Conservation (phyloP, 2,113 vertebrate species). For the Xenus cinereus region DNA sequence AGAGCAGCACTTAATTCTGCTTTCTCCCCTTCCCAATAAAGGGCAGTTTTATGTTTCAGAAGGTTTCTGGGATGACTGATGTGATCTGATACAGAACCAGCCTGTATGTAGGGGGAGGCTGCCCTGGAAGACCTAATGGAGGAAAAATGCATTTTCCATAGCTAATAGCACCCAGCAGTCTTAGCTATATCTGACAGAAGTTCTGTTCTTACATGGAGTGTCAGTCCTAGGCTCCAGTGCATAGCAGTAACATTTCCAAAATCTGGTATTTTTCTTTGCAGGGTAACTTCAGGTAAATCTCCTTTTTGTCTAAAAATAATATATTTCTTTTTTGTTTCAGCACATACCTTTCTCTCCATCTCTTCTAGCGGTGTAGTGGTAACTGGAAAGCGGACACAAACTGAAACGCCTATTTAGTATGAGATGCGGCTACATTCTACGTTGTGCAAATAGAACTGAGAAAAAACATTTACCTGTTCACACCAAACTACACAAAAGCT, state of each 20-base stretch:
- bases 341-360: background rate
- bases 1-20: background rate
- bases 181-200: background rate
- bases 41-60: background rate
- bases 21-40: background rate
- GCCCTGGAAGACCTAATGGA: background rate
- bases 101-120: background rate
- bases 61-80: background rate
- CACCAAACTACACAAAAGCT: background rate
- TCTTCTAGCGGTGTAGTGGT: background rate
- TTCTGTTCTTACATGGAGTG: background rate
- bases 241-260: background rate
- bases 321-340: background rate
- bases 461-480: background rate
- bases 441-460: background rate
- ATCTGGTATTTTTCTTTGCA: background rate
- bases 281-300: background rate
- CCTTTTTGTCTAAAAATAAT: background rate
- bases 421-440: background rate
- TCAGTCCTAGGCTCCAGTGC: background rate
- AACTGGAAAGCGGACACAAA: background rate
- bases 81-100: background rate
- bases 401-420: background rate
- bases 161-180: background rate
- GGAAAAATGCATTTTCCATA: background rate